phyloP scores from a whole-genome alignment of 2,888 invertebrate species.

The Zygaena filipendulae region DNA sequence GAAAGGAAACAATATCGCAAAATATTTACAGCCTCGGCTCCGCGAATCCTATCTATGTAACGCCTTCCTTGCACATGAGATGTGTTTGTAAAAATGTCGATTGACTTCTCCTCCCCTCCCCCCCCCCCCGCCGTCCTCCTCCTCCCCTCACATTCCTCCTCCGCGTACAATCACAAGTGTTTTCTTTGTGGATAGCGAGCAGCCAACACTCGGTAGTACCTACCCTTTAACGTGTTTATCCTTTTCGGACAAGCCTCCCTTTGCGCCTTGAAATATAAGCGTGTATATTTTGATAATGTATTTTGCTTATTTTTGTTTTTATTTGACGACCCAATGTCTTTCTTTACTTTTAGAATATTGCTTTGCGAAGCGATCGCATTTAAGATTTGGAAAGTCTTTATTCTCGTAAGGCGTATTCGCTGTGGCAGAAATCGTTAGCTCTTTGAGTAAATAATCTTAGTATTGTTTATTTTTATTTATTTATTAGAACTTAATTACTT shows the following conservation, averaged over 20 bases:
- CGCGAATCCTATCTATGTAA: neutral
- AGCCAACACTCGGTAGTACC: slow-evolving; percentile 23
- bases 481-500: too few species aligned
- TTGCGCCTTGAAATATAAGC: slow-evolving; percentile 12
- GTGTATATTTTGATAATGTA: slow-evolving; percentile 32
- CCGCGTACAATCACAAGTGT: slow-evolving; percentile 51
- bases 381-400: too few species aligned
- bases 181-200: slow-evolving; percentile 61
- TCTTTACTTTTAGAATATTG: neutral
- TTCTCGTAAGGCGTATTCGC: too few species aligned
- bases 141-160: too few species aligned
- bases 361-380: too few species aligned
- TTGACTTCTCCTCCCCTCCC: slow-evolving; percentile 37
- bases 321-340: slow-evolving; percentile 16
- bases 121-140: slow-evolving; percentile 21
- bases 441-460: too few species aligned
- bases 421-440: too few species aligned
- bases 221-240: slow-evolving; percentile 64
- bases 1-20: too few species aligned
- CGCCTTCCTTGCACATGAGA: slow-evolving; percentile 10
- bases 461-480: too few species aligned
- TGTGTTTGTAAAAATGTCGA: slow-evolving; percentile 47
- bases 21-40: too few species aligned
- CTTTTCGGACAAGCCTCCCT: slow-evolving; percentile 48
- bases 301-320: slow-evolving; percentile 24